Conservation (phyloP, 2,113 vertebrate genomes). For the Sakesphorus luctuosus region DNA sequence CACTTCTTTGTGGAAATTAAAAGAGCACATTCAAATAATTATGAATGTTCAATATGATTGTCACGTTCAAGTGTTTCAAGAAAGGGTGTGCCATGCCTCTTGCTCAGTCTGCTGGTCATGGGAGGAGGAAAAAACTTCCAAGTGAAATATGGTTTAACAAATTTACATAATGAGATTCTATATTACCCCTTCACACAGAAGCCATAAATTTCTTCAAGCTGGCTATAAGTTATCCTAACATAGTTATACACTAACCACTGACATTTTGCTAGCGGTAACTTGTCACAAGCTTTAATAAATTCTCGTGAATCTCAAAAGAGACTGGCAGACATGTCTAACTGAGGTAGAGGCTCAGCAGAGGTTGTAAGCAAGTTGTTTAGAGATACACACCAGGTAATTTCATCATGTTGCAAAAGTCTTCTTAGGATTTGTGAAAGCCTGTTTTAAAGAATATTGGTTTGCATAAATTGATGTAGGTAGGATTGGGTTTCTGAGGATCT, state of each 20-base stretch:
- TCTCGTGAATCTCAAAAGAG: not conserved
- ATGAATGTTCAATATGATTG: not conserved
- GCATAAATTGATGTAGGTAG: not conserved
- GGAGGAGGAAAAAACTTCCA: constrained; percentile 10
- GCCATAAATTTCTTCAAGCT: constrained; percentile 23
- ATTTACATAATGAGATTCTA: constrained; percentile 44
- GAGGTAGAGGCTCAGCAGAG: not conserved
- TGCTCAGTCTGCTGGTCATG: constrained; percentile 13
- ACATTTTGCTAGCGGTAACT: constrained; percentile 35
- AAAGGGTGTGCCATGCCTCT: not conserved
- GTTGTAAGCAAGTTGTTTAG: not conserved
- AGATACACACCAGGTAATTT: not conserved
- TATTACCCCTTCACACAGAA: constrained; percentile 7
- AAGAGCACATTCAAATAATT: not conserved
- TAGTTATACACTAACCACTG: constrained; percentile 11
- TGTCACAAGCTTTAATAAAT: constrained; percentile 9
- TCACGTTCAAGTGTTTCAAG: not conserved
- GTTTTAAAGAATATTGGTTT: not conserved
- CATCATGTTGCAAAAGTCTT: not conserved
- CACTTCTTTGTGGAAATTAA: constrained; percentile 17
- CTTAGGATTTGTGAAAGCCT: not conserved
- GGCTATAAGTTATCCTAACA: constrained; percentile 30
- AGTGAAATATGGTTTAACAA: constrained; percentile 16
- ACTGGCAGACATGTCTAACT: not conserved
- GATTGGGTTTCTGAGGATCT: not conserved